These are phyloP conservation scores for Epiblema foenella DNA, from an alignment of 2,888 invertebrate species.

Conservation along the genomic window DNA sequence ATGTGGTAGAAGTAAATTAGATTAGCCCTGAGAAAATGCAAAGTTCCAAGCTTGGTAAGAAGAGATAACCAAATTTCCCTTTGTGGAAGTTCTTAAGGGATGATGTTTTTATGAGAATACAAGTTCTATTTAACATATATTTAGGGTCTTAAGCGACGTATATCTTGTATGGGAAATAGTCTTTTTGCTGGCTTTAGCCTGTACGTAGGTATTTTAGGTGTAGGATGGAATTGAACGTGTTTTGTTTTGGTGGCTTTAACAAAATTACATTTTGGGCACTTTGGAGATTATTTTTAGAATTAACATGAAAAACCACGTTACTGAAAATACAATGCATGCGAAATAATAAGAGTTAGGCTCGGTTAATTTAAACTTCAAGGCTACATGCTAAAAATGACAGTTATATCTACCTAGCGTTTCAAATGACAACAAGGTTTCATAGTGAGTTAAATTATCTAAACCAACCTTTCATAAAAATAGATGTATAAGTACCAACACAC, in stretches of 20 bases:
- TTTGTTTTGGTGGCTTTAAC: conserved; percentile 17
- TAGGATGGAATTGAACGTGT: conserved; percentile 17
- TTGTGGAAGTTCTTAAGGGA: conserved; percentile 30
- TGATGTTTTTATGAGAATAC: conserved; percentile 27
- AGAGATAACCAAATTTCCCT: conserved; percentile 33
- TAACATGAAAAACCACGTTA: background rate
- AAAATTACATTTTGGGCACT: background rate
- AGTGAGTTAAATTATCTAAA: background rate
- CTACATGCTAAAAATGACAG: too few species aligned
- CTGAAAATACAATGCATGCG: too few species aligned
- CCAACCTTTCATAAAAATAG: background rate
- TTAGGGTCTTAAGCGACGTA: background rate
- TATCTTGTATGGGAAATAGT: background rate
- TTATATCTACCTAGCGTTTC: too few species aligned
- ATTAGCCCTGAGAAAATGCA: background rate
- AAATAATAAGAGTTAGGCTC: too few species aligned
- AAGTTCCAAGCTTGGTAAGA: conserved; percentile 14
- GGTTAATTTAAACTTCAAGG: too few species aligned
- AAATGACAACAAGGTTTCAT: too few species aligned
- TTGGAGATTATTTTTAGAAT: background rate
- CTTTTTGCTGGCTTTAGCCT: conserved; percentile 5
- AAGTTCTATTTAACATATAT: background rate
- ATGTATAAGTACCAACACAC: background rate
- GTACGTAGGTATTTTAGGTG: conserved; percentile 21
- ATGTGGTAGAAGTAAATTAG: conserved; percentile 22